phyloP scores from a whole-genome alignment of 2,113 vertebrate genomes.

The Oncorhynchus kisutch region DNA sequence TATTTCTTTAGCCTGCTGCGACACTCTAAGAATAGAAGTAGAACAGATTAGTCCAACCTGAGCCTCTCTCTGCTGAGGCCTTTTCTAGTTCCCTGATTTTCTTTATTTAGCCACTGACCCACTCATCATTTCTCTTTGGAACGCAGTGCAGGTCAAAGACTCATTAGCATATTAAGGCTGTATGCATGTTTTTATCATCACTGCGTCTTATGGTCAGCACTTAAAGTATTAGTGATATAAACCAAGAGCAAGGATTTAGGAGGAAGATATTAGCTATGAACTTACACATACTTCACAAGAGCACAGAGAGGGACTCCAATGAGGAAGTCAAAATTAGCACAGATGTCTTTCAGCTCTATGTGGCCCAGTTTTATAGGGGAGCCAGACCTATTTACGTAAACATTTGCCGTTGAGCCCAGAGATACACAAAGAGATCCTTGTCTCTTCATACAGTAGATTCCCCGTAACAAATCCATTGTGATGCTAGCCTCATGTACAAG shows the following conservation, averaged over 20 bases:
- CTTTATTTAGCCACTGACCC: constrained; percentile 7
- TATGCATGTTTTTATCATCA: not conserved
- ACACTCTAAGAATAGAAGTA: constrained; percentile 57
- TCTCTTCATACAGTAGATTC: too few species aligned
- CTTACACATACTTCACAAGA: too few species aligned
- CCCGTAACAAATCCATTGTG: too few species aligned
- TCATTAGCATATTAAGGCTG: not conserved
- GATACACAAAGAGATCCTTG: too few species aligned
- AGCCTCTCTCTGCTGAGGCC: not conserved
- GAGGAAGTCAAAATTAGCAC: too few species aligned
- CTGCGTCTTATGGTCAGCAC: not conserved
- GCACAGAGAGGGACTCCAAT: not conserved
- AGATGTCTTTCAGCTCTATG: too few species aligned
- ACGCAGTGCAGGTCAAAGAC: not conserved
- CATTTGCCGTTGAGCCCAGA: too few species aligned
- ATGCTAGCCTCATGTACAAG: too few species aligned
- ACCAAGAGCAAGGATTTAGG: too few species aligned
- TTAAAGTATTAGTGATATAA: not conserved
- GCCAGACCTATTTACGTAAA: too few species aligned
- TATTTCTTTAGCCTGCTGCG: constrained; percentile 60
- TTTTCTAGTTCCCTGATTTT: not conserved
- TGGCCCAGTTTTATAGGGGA: too few species aligned
- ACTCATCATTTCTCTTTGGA: not conserved
- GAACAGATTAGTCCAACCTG: constrained; percentile 57
- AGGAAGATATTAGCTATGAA: too few species aligned